These are phyloP conservation scores for Cynopterus sphinx DNA, from an alignment of 2,797 vertebrate species.

Conservation along the genomic window DNA sequence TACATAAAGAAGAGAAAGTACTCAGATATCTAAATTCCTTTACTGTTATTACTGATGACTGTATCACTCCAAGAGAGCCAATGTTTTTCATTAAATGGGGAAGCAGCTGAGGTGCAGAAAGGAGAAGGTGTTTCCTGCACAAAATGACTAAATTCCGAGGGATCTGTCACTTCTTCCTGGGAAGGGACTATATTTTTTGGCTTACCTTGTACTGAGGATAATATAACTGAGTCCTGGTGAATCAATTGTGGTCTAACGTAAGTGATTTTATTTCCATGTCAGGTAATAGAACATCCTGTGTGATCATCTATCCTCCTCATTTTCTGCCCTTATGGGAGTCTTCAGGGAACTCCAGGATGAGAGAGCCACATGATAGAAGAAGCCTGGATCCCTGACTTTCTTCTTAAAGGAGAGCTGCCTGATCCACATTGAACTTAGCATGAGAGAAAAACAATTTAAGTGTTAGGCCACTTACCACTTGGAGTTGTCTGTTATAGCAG, in stretches of 20 bases:
- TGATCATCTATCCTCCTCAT: not conserved
- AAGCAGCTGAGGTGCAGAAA: not conserved
- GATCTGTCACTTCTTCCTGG: not conserved
- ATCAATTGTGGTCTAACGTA: not conserved
- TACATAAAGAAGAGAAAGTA: not conserved
- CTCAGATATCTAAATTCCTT: not conserved
- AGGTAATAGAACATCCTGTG: not conserved
- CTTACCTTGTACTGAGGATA: not conserved
- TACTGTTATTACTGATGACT: not conserved
- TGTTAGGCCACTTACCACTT: not conserved
- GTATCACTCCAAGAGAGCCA: not conserved
- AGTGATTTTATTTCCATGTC: not conserved
- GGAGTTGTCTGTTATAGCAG: not conserved
- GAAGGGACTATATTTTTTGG: not conserved
- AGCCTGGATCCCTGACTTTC: not conserved
- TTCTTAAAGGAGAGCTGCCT: not conserved
- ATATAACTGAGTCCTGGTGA: not conserved
- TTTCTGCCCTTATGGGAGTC: not conserved
- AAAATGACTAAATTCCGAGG: not conserved
- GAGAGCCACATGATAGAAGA: accelerated
- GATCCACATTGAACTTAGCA: not conserved
- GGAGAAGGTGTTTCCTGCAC: not conserved
- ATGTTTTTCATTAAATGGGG: not conserved
- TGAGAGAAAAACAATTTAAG: not conserved
- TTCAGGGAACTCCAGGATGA: not conserved